Base-by-base conservation (phyloP, 1,140 invertebrate species). In the Drosophila parabipectinata region DNA sequence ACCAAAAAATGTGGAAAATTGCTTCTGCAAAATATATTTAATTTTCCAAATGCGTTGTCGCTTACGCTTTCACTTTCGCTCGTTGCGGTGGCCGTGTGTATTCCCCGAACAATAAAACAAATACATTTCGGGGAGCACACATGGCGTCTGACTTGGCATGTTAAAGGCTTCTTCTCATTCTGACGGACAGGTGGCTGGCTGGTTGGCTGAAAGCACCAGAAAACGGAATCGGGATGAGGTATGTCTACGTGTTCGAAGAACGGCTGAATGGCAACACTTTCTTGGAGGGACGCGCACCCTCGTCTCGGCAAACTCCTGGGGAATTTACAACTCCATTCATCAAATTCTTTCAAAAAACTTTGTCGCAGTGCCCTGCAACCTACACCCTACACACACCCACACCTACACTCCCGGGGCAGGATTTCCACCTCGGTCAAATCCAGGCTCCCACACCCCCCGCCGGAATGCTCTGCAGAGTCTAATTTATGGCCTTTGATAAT, bases 401-500 rank as follows among this genome's bases (percentile, higher is more conserved):
- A 26, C 26, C 26, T 26, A 26, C 26, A 4, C 26, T 7, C 26
- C 26, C 26, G 1, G 26, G 26, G 50, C 51, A 21, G 56, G 12
- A 51, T 62, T 67, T 67, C 50, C 28, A 64, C 57, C 47, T 60
- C 52, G 59, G 47, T 10, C 34, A 63, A 32, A 63, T 63, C 63
- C 60, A 64, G 34, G 52, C 63, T 64, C 63, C 53, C 41, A 8
- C 18, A 9, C 18, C 18, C 41, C 44, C 21, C 18, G 18, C 18
- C 41, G 47, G 21, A 50, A 53, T 61, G 55, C 55, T 44, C 34
- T 26, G 53, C 81, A 67, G 79, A 66, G 56, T 69, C 79, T 82
- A 87, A 87, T 87, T 87, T 87, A 87, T 87, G 80, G 83, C 79
- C 60, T 63, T 69, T 82, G 78, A 62, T 85, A 85, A 85, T 88